Conservation (phyloP, 2,888 invertebrate species). For the Elaeidobius kamerunicus region DNA sequence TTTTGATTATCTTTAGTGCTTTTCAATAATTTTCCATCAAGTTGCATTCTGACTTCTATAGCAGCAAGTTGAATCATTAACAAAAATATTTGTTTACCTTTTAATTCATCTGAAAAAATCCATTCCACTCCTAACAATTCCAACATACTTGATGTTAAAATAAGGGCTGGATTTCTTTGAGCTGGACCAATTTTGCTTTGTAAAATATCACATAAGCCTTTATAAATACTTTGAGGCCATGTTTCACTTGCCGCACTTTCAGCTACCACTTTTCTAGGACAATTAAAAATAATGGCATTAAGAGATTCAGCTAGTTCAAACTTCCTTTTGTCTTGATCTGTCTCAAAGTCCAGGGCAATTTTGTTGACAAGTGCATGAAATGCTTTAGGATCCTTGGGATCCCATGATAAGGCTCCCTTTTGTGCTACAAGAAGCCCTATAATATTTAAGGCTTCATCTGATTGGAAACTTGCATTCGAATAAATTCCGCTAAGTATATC, state of each 20-base stretch:
- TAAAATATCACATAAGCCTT: conserved; percentile 78
- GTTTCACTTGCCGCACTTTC: conserved; percentile 67
- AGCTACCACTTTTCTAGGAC: conserved; percentile 65
- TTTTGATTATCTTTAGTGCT: conserved; percentile 74
- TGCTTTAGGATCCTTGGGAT: conserved; percentile 67
- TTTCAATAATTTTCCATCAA: conserved; percentile 82
- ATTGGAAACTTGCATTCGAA: conserved; percentile 83
- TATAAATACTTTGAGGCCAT: conserved; percentile 80
- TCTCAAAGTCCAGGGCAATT: conserved; percentile 83
- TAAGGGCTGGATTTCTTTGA: conserved; percentile 85
- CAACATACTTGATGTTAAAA: conserved; percentile 75
- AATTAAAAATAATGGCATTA: conserved; percentile 69
- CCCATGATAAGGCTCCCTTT: conserved; percentile 75
- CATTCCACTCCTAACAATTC: conserved; percentile 83
- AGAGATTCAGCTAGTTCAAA: conserved; percentile 84
- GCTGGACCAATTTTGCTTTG: conserved; percentile 83
- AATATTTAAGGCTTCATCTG: conserved; percentile 82
- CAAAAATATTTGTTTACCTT: conserved; percentile 77
- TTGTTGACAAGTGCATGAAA: conserved; percentile 81
- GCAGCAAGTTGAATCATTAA: conserved; percentile 82
- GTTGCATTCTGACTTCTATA: conserved; percentile 91
- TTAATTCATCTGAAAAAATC: conserved; percentile 73
- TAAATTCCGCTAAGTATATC: conserved; percentile 83
- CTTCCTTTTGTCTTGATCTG: conserved; percentile 84
- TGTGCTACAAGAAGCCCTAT: conserved; percentile 66